These are phyloP conservation scores for Etia nguti DNA, from an alignment of 2,113 vertebrate species.

Conservation along the genomic window DNA sequence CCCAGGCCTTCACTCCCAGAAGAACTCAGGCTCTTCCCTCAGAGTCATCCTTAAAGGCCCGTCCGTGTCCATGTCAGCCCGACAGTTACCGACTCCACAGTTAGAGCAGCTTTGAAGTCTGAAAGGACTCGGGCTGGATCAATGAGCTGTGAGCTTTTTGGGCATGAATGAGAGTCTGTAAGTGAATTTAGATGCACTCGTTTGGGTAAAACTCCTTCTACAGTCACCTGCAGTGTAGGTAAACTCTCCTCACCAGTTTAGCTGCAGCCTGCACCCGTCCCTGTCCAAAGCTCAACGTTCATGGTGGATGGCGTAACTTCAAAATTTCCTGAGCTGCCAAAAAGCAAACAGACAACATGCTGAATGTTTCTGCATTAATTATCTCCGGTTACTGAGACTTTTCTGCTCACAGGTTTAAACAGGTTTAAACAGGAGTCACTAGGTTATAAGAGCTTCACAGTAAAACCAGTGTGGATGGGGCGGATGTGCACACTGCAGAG, in stretches of 20 bases:
- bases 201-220: neutral
- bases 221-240: neutral
- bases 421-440: neutral
- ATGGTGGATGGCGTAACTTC: neutral
- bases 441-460: neutral
- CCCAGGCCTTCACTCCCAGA: neutral
- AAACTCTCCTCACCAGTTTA: neutral
- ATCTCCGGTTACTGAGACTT: neutral
- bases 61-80: neutral
- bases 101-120: neutral
- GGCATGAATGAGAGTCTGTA: neutral
- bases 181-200: neutral
- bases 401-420: neutral
- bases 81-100: fast-evolving
- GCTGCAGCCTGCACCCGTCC: neutral
- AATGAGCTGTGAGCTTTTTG: neutral
- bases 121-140: neutral
- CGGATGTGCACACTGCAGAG: neutral
- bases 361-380: neutral
- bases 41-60: neutral
- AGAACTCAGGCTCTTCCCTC: neutral
- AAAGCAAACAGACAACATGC: neutral
- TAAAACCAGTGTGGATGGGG: neutral
- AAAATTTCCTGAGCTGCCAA: neutral
- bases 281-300: neutral